Conservation (phyloP, 2,888 invertebrate genomes). For the Spilosoma lubricipeda region DNA sequence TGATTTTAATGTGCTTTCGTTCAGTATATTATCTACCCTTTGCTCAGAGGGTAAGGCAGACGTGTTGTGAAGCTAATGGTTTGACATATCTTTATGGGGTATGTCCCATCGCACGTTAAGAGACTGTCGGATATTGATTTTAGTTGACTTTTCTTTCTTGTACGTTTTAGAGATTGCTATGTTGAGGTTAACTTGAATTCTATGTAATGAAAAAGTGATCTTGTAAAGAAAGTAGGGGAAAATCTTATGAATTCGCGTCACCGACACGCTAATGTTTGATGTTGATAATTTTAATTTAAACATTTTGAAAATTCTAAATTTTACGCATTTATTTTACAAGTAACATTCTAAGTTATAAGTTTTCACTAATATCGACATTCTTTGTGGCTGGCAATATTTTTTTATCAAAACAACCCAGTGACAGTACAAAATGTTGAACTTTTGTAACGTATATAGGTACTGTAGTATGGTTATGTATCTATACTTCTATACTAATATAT, state of each 20-base stretch:
- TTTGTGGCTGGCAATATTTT: too few species aligned
- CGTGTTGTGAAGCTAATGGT: constrained; percentile 10
- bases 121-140: background rate
- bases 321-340: too few species aligned
- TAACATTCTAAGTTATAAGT: too few species aligned
- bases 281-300: too few species aligned
- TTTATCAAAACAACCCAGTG: too few species aligned
- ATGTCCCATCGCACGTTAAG: background rate
- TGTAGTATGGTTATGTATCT: background rate
- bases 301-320: too few species aligned
- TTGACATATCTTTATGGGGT: constrained; percentile 10
- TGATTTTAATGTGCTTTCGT: constrained; percentile 12
- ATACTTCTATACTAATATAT: too few species aligned
- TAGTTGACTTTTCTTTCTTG: background rate
- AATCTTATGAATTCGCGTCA: too few species aligned
- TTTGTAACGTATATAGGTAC: background rate
- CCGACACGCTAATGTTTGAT: too few species aligned
- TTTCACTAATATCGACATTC: too few species aligned
- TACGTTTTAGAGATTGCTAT: background rate
- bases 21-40: constrained; percentile 10
- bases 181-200: background rate
- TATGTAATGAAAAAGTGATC: background rate
- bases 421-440: background rate
- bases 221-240: too few species aligned
- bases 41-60: constrained; percentile 4